phyloP scores from a whole-genome alignment of 2,888 invertebrate genomes.

The Dryocosmus kuriphilus region DNA sequence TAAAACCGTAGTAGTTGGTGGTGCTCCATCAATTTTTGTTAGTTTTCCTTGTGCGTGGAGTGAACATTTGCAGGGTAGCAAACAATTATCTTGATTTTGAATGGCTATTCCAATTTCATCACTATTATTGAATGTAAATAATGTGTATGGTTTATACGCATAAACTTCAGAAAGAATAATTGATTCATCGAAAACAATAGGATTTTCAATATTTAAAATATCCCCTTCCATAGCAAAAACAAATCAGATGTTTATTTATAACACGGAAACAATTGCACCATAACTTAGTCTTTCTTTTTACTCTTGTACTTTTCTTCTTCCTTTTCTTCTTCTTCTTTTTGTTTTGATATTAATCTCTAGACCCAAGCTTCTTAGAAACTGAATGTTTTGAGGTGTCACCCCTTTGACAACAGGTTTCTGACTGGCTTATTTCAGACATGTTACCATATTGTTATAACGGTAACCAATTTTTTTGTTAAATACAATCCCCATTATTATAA shows the following conservation, averaged over 20 bases:
- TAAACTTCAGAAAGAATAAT: slow-evolving; percentile 48
- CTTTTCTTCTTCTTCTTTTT: background rate
- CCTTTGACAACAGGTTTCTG: background rate
- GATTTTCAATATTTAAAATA: slow-evolving; percentile 15
- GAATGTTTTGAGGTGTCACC: slow-evolving; percentile 50
- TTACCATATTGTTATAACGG: slow-evolving; percentile 43
- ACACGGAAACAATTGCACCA: too few species aligned
- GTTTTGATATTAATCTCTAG: slow-evolving; percentile 30
- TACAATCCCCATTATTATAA: slow-evolving; percentile 44
- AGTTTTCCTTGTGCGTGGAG: slow-evolving; percentile 48
- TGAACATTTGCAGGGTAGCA: slow-evolving; percentile 50
- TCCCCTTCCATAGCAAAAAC: slow-evolving; percentile 27
- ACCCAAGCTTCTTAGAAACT: slow-evolving; percentile 51
- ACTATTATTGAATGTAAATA: slow-evolving; percentile 44
- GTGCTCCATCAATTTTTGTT: slow-evolving; percentile 30
- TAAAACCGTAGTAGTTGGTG: slow-evolving; percentile 41
- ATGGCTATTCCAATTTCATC: slow-evolving; percentile 54
- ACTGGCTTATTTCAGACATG: slow-evolving; percentile 36
- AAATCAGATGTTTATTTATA: too few species aligned
- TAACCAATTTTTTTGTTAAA: slow-evolving; percentile 42
- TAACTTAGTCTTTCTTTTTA: too few species aligned
- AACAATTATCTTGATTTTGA: slow-evolving; percentile 47
- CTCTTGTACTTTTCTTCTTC: background rate
- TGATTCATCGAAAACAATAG: slow-evolving; percentile 45
- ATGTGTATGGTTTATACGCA: slow-evolving; percentile 46